These are phyloP conservation scores for Nomada lathburiana DNA, from an alignment of 2,888 invertebrate species.

Conservation along the genomic window DNA sequence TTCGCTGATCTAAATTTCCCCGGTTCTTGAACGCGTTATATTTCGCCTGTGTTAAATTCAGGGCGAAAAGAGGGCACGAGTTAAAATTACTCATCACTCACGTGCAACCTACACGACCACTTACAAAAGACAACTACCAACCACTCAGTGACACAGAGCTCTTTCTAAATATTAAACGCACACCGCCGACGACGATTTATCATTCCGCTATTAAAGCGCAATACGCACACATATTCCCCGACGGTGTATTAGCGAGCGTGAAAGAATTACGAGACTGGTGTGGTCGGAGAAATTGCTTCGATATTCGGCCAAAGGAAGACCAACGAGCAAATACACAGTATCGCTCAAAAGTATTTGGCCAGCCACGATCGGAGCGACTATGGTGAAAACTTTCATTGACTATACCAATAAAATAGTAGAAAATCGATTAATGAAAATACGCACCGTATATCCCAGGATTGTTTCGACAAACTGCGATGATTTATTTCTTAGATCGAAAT, in stretches of 20 bases:
- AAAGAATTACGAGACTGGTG: slow-evolving; percentile 3
- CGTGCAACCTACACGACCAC: slow-evolving; percentile 1
- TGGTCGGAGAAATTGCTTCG: slow-evolving; percentile 7
- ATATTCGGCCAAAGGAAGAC: slow-evolving; percentile 6
- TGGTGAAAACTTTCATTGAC: too few species aligned
- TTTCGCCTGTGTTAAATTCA: slow-evolving; percentile 23
- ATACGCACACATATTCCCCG: neutral
- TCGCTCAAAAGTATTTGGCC: too few species aligned
- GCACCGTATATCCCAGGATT: too few species aligned
- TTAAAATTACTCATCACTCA: slow-evolving; percentile 32
- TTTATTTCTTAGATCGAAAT: too few species aligned
- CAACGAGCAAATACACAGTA: neutral
- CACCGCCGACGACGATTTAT: neutral
- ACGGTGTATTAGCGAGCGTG: slow-evolving; percentile 15
- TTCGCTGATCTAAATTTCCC: neutral
- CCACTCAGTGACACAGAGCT: slow-evolving; percentile 16
- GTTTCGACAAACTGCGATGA: too few species aligned
- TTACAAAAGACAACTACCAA: slow-evolving; percentile 1
- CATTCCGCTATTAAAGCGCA: slow-evolving; percentile 9
- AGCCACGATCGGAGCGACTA: too few species aligned
- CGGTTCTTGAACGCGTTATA: slow-evolving; percentile 1
- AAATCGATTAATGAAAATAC: too few species aligned
- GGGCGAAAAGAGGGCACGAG: slow-evolving; percentile 15
- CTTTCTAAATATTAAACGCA: slow-evolving; percentile 6
- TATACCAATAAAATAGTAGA: too few species aligned